A percentile compares a stretch with the other conserved stretches of the same genome.
These are phyloP conservation scores for Macropis europaea DNA, from an alignment of 2,888 invertebrate genomes.

Conservation along the genomic window DNA sequence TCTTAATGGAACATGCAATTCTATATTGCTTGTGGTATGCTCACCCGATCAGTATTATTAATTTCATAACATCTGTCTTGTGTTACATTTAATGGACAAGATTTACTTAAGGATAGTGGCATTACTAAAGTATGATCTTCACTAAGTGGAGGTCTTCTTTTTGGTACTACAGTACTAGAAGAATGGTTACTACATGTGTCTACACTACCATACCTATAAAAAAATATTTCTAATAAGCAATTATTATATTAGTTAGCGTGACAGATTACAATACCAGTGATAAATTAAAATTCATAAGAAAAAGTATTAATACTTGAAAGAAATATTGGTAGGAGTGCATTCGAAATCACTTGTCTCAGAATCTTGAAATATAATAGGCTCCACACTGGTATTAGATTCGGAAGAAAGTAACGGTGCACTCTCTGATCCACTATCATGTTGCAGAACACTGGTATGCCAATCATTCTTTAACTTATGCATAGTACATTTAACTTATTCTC, in stretches of 20 bases:
- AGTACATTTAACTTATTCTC: constrained; percentile 8
- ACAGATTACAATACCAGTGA: background rate
- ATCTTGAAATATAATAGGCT: constrained; percentile 70
- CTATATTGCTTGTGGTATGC: constrained; percentile 35
- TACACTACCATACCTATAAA: constrained; percentile 66
- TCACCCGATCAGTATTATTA: constrained; percentile 65
- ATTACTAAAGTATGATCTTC: constrained; percentile 45
- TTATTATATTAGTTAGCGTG: background rate
- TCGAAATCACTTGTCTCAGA: constrained; percentile 76
- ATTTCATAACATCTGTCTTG: constrained; percentile 65
- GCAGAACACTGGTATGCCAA: constrained; percentile 53
- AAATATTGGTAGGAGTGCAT: constrained; percentile 49
- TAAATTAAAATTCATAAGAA: background rate
- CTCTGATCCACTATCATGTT: constrained; percentile 74
- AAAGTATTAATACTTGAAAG: constrained; percentile 56
- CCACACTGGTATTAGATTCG: constrained; percentile 66
- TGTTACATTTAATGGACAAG: constrained; percentile 41
- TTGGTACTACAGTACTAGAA: constrained; percentile 55
- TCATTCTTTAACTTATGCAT: constrained; percentile 56
- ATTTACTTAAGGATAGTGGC: constrained; percentile 25
- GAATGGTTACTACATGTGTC: constrained; percentile 60
- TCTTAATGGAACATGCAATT: constrained; percentile 8
- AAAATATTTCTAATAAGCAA: background rate
- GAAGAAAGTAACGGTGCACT: constrained; percentile 75
- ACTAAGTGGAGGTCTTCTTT: constrained; percentile 57